Base-by-base conservation (phyloP, 2,888 invertebrate genomes). In the Augochlorella aurata region DNA sequence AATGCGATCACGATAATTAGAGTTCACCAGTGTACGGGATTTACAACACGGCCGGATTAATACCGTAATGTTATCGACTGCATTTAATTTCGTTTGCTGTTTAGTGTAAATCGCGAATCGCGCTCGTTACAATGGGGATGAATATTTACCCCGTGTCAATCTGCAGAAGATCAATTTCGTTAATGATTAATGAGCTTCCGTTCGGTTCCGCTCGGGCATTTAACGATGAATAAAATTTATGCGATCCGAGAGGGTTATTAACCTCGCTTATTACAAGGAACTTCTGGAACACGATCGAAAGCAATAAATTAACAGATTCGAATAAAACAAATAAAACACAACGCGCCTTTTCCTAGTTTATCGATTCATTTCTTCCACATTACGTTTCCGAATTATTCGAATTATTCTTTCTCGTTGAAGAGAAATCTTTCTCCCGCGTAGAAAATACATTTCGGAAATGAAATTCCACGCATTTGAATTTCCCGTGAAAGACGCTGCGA, bases 81-180 rank as follows among this genome's bases (percentile, higher is more conserved):
- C 24, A 14, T 24, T 58, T 58, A 58, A 58, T 58, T 58, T 14
- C 24, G 58, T 24, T 58, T 58, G 58, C 58, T 21, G 21, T 12
- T 58, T 58, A 58, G 24, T 58, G 21, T 14, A 24, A 58, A 58
- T 58, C 58, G 58, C 58, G 58, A 24, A 24, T 24, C 58, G 14
- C 24, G 58, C 58, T 58, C 58, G 24, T 58, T 58, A 24, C 58
- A 58, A 58, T 58, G 58, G 58, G 14, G 14, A 58, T 58, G 24
- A 24, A 58, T 58, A 58, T 58, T 58, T 58, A 24, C 24, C 24
- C 24, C 21, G 70, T 49, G 49, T 29, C 61, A 61, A 18, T 71
- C 58, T 24, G 58, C 24, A 24, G 47, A 47, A 47, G 58, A 58
- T 58, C 58, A 58, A 58, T 58, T 58, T 58, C 7, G 24, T 24